Evolutionary conservation across 2,888 invertebrate species (phyloP).

Genomic region (Meganola albula): DNA sequence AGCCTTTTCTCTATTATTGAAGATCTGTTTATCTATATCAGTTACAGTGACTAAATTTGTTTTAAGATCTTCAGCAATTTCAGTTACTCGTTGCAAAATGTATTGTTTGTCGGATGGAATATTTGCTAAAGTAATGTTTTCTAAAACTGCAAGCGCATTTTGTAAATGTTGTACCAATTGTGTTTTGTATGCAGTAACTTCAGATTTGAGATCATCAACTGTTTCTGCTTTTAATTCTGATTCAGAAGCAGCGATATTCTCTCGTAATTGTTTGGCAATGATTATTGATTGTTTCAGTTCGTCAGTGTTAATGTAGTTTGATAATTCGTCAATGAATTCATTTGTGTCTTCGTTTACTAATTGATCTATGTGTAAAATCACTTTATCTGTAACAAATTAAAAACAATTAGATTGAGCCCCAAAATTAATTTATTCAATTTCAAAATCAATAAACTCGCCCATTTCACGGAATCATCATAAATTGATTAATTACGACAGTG

Average conservation of each 20-base stretch:
- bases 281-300: slow-evolving; percentile 32
- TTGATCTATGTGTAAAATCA: slow-evolving; percentile 40
- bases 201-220: slow-evolving; percentile 12
- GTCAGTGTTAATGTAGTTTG: slow-evolving; percentile 22
- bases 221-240: slow-evolving; percentile 16
- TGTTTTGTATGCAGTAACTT: slow-evolving; percentile 17
- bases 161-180: slow-evolving; percentile 28
- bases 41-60: too few relatives aligned
- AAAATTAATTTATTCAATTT: too few relatives aligned
- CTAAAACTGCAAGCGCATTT: slow-evolving; percentile 25
- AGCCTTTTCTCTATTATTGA: neutral
- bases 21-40: too few relatives aligned
- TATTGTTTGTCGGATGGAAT: slow-evolving; percentile 15
- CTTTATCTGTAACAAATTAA: slow-evolving; percentile 28
- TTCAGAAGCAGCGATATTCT: slow-evolving; percentile 25
- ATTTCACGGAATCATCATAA: too few relatives aligned
- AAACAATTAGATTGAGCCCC: neutral
- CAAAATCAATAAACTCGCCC: too few relatives aligned
- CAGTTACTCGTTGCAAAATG: slow-evolving; percentile 17
- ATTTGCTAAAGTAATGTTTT: slow-evolving; percentile 22
- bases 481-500: too few relatives aligned
- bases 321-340: slow-evolving; percentile 31
- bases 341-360: slow-evolving; percentile 36
- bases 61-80: slow-evolving; percentile 22
- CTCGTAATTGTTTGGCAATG: slow-evolving; percentile 37